Percentiles rank a stretch among this genome's conserved stretches.
These are phyloP conservation scores for Trachelus iudaicus DNA, from an alignment of 2,888 invertebrate species.

Conservation along the genomic window DNA sequence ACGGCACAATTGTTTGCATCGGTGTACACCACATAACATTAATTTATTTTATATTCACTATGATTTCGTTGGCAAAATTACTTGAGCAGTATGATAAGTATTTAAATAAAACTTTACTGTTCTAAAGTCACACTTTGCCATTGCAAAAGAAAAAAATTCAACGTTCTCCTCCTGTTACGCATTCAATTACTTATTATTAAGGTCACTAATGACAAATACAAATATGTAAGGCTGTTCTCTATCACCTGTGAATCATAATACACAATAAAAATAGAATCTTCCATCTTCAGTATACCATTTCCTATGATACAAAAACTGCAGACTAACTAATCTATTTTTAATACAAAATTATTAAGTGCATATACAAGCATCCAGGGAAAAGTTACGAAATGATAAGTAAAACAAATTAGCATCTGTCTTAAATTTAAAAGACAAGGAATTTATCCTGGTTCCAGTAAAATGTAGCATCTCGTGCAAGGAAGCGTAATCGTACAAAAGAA, in stretches of 20 bases:
- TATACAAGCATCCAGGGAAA: not conserved
- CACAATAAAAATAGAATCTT: not conserved
- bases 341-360: not conserved
- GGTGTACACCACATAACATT: slow-evolving; percentile 36
- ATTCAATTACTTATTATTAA: not conserved
- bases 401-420: not conserved
- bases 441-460: not conserved
- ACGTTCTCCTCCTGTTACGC: not conserved
- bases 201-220: not conserved
- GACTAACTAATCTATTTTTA: not conserved
- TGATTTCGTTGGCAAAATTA: not conserved
- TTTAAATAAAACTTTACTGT: not conserved
- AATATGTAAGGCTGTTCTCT: not conserved
- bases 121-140: not conserved
- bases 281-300: not conserved
- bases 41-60: not conserved
- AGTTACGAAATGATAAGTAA: not conserved
- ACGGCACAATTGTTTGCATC: slow-evolving; percentile 37
- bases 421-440: not conserved
- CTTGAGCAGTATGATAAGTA: not conserved
- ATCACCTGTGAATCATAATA: not conserved
- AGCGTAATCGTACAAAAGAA: not conserved
- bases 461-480: not conserved
- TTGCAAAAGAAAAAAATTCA: not conserved
- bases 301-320: not conserved